These are phyloP conservation scores for Megalops cyprinoides DNA, from an alignment of 2,797 vertebrate species.

Conservation along the genomic window DNA sequence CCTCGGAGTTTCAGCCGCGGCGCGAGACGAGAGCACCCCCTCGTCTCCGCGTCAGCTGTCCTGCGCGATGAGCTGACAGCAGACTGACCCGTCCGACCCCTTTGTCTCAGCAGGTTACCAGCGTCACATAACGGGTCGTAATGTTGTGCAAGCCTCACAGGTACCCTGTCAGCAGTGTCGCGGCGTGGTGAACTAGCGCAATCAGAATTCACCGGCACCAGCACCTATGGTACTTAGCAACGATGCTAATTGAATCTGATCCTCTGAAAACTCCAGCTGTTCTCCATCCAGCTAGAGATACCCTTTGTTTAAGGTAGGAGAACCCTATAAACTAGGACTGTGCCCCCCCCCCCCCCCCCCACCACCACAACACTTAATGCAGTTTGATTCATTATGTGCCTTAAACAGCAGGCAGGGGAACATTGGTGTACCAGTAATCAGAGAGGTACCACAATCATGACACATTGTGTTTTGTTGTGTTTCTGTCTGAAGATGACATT, in stretches of 20 bases:
- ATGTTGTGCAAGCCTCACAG: slow-evolving; percentile 42
- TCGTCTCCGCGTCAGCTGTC: slow-evolving; percentile 29
- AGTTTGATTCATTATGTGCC: no score
- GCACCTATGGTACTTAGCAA: background rate
- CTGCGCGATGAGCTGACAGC: slow-evolving; percentile 23
- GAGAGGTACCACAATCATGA: no score
- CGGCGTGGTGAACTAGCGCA: slow-evolving; percentile 19
- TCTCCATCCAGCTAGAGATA: background rate
- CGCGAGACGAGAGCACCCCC: slow-evolving; percentile 19
- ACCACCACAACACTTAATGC: no score
- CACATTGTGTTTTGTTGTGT: no score
- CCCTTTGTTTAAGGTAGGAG: background rate
- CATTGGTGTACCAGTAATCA: no score
- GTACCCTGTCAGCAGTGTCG: slow-evolving; percentile 38
- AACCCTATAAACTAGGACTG: background rate
- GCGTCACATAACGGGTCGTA: slow-evolving; percentile 39
- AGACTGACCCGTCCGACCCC: slow-evolving; percentile 32
- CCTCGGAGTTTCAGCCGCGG: background rate
- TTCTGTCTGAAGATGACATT: no score
- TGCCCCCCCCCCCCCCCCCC: no score
- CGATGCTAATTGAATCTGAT: no score
- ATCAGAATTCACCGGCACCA: slow-evolving; percentile 25
- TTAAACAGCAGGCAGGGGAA: no score
- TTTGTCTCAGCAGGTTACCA: slow-evolving; percentile 38
- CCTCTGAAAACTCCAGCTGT: background rate